Conservation (phyloP, 2,113 vertebrate species). For the Choloepus hoffmanni region DNA sequence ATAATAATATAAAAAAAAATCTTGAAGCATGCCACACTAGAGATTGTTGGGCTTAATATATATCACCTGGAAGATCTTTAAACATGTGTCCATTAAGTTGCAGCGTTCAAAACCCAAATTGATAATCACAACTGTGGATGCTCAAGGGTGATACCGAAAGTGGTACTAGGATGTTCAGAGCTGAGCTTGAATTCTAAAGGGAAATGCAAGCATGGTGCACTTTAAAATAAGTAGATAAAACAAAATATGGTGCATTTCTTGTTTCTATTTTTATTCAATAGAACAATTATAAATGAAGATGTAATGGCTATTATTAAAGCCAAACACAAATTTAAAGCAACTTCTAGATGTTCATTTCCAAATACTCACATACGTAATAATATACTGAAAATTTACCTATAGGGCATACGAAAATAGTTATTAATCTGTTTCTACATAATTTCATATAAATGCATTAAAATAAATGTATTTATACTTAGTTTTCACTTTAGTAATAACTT, state of each 20-base stretch:
- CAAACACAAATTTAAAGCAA: constrained; percentile 33
- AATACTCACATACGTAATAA: background rate
- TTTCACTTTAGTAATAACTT: background rate
- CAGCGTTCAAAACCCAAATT: constrained; percentile 76
- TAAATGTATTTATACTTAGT: constrained; percentile 8
- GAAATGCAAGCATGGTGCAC: constrained; percentile 76
- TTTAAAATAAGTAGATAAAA: constrained; percentile 67
- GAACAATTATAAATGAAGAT: constrained; percentile 47
- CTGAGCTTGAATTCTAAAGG: constrained; percentile 75
- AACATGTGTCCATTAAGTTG: constrained; percentile 75
- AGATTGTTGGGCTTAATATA: constrained; percentile 81
- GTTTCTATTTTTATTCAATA: background rate
- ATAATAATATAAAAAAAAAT: constrained; percentile 56
- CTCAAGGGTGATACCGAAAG: constrained; percentile 65
- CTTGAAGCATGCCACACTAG: constrained; percentile 79
- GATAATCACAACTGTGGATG: constrained; percentile 74
- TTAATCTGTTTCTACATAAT: constrained; percentile 22
- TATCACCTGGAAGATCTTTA: constrained; percentile 81
- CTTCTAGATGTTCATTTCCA: background rate
- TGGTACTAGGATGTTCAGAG: constrained; percentile 63
- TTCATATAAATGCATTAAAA: constrained; percentile 5
- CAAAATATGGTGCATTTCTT: constrained; percentile 35
- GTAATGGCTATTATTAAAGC: background rate
- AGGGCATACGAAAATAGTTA: constrained; percentile 16
- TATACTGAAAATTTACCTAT: background rate